Conservation (phyloP, 2,113 vertebrate genomes). For the Myocastor coypus region DNA sequence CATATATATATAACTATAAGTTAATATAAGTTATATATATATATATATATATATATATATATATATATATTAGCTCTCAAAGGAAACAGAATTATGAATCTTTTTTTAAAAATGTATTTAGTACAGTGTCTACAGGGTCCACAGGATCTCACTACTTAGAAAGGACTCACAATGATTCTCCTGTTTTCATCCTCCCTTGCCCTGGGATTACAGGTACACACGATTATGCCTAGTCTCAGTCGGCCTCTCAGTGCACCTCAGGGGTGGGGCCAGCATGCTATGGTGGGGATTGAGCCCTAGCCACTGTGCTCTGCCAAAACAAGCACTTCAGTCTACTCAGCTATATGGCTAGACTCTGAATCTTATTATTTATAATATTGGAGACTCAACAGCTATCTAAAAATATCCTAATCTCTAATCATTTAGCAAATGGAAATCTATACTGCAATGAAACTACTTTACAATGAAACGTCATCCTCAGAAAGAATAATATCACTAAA, state of each 20-base stretch:
- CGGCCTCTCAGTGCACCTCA: no score
- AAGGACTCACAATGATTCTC: no score
- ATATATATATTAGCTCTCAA: neutral
- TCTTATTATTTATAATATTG: conserved; percentile 20
- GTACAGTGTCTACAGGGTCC: no score
- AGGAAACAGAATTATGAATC: neutral
- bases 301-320: no score
- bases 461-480: neutral
- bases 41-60: neutral
- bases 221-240: no score
- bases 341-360: neutral
- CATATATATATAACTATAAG: neutral
- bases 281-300: no score
- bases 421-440: neutral
- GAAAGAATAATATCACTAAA: neutral
- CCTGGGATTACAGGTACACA: no score
- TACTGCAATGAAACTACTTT: neutral
- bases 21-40: no score
- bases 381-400: neutral
- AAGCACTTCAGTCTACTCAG: no score
- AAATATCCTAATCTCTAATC: neutral
- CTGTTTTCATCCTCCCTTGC: no score
- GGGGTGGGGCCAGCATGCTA: no score
- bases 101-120: neutral
- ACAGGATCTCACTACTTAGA: no score